phyloP scores from a whole-genome alignment of 2,113 vertebrate genomes.

The Orthochromis indermauri region DNA sequence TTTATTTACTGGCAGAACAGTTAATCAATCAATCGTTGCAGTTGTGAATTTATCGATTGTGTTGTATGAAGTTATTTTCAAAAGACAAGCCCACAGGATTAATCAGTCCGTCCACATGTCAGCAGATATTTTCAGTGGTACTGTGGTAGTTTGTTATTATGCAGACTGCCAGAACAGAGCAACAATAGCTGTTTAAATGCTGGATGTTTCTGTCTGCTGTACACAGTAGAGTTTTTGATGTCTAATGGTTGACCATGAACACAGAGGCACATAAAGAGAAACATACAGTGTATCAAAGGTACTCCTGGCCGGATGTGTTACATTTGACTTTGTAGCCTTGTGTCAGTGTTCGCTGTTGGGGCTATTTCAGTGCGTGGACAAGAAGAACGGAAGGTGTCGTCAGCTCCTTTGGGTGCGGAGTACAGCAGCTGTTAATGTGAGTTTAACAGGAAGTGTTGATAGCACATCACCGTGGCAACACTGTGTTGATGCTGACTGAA shows the following conservation, averaged over 20 bases:
- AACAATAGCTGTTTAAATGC: neutral
- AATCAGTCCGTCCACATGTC: neutral
- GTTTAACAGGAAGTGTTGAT: slow-evolving; percentile 51
- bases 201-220: neutral
- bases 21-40: neutral
- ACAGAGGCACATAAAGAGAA: neutral
- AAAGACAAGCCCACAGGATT: neutral
- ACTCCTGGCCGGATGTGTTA: neutral
- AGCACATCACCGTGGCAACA: slow-evolving; percentile 12
- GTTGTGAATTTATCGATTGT: neutral
- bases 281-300: neutral
- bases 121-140: neutral
- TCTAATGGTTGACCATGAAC: neutral
- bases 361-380: neutral
- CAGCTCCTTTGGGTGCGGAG: neutral
- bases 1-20: neutral
- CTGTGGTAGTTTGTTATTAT: neutral
- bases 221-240: neutral
- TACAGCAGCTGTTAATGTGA: slow-evolving; percentile 7
- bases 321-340: neutral
- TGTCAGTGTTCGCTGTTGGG: neutral
- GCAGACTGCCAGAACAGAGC: neutral
- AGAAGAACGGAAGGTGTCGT: neutral
- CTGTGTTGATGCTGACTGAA: slow-evolving; percentile 26
- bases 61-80: neutral